Percentiles rank a stretch among this genome's conserved stretches.
These are phyloP conservation scores for Cacoxenus indagator DNA, from an alignment of 2,888 invertebrate genomes.

Conservation along the genomic window DNA sequence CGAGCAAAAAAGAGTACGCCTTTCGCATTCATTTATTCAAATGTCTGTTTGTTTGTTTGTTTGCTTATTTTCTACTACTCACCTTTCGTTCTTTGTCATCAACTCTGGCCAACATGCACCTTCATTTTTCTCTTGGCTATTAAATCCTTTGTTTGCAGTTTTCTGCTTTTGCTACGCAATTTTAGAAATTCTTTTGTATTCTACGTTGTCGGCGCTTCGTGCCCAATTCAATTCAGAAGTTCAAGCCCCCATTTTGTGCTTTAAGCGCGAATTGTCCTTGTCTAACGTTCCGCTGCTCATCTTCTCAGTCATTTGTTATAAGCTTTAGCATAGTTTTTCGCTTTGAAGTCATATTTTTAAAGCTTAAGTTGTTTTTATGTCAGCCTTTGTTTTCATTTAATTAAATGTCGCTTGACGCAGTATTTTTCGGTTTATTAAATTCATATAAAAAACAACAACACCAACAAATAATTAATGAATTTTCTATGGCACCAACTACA, in stretches of 20 bases:
- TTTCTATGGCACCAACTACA: conserved; percentile 5
- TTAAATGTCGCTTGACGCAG: neutral
- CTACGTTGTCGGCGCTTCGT: neutral
- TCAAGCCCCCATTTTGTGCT: neutral
- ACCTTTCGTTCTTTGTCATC: neutral
- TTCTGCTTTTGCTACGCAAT: neutral
- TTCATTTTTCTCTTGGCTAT: conserved; percentile 21
- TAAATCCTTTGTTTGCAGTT: conserved; percentile 19
- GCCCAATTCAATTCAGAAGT: neutral
- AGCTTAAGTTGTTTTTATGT: neutral
- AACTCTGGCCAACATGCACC: neutral
- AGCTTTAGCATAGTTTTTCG: neutral
- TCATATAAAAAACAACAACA: conserved; percentile 7
- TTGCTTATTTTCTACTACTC: neutral
- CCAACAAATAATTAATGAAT: conserved; percentile 19
- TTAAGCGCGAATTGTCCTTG: neutral
- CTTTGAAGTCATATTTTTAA: neutral
- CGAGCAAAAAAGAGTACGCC: neutral
- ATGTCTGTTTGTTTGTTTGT: conserved; percentile 14
- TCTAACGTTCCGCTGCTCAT: neutral
- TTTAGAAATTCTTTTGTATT: neutral
- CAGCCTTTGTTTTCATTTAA: neutral
- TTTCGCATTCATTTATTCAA: conserved; percentile 8
- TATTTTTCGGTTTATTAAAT: neutral
- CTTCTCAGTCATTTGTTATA: neutral